phyloP scores from a whole-genome alignment of 2,888 invertebrate species.

The Eupithecia dodoneata region DNA sequence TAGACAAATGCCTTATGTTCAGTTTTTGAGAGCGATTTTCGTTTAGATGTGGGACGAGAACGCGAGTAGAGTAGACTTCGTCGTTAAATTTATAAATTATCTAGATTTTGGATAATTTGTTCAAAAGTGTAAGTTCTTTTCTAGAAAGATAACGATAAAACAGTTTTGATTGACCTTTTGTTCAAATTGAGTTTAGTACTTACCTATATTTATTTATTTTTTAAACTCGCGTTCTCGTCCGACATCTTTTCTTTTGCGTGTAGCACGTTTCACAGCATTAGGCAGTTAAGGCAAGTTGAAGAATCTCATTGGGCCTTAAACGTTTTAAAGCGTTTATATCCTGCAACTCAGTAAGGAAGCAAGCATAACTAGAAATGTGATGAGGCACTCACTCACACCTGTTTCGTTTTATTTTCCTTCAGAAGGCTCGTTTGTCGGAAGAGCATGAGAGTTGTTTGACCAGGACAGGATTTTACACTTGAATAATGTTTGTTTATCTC shows the following conservation, averaged over 20 bases:
- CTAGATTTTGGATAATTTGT: no score
- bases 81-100: no score
- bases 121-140: no score
- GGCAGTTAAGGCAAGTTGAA: background rate
- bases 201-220: no score
- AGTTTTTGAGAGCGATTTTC: background rate
- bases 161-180: no score
- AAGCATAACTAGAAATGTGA: slow-evolving; percentile 25
- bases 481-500: slow-evolving; percentile 36
- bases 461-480: slow-evolving; percentile 42
- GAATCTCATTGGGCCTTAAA: slow-evolving; percentile 4
- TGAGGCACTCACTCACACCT: slow-evolving; percentile 24
- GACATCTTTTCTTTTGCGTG: background rate
- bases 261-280: background rate
- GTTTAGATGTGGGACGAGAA: background rate
- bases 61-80: no score
- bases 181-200: no score
- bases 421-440: slow-evolving; percentile 37
- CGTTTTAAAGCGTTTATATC: slow-evolving; percentile 18
- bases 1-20: background rate
- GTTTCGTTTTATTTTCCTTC: slow-evolving; percentile 29
- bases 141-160: no score
- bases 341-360: slow-evolving; percentile 11
- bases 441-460: slow-evolving; percentile 40
- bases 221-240: no score